Base-by-base conservation (phyloP, 2,113 vertebrate species). In the Petromus typicus region DNA sequence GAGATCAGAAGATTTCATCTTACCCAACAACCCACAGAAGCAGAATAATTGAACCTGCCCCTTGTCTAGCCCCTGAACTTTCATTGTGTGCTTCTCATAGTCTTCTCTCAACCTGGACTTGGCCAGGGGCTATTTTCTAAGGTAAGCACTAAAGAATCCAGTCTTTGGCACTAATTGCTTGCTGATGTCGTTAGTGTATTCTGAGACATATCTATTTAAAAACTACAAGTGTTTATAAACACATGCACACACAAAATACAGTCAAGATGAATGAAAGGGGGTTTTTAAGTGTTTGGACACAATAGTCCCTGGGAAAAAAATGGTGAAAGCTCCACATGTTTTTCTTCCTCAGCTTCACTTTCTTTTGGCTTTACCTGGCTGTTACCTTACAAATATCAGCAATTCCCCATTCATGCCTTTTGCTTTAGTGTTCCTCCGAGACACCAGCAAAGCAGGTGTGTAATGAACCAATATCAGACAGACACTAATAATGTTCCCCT, bases 1-100 rank as follows among this genome's bases (percentile, higher is more conserved):
- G 95, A n/a, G 43, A 66, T 86, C 64, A 93, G 59, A 95, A 59
- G 34, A 73, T 86, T 86, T 93, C 78, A 94, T 96, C 51, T 94
- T 87, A 54, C 34, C 81, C 73, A 56, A 87, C 43, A 94, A 85
- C 71, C 32, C 10, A 69, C 0, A 85, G 69, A 85, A 93, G 56
- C 84, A 95, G 66, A 93, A 79, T 80, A 95, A 94, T 73, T 73
- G 63, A 85, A 66, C 16, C 43, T 93, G 51, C 84, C 25, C 27
- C 45, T 34, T 64, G 5, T 37, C 51, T 73, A 3, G 43, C 81
- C 94, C 63, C 67, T 37, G 30, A 20, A 61, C 10, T 69, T 76
- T 82, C 4, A 63, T 32, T 81, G 1, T 57, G 69, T 92, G 59
- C 16, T 82, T 93, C 67, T 59, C 32, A 86, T 18, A 48, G 17